Percentiles rank a stretch among this genome's conserved stretches.
Conservation (phyloP, 1,140 invertebrate species). For the Drosophila setifemur region DNA sequence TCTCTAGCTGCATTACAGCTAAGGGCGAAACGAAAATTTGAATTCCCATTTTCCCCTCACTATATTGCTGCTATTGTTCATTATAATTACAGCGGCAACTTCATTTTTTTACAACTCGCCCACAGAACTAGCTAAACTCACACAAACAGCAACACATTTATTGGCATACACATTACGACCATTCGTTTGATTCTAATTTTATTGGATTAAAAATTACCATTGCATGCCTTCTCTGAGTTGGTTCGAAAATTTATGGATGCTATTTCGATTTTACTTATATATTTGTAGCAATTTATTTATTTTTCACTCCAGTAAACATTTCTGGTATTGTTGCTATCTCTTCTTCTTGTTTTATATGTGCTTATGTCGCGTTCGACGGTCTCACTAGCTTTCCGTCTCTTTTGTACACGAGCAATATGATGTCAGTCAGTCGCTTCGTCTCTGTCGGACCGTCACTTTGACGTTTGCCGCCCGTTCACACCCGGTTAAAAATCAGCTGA, state of each 20-base stretch:
- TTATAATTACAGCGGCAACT: conserved; percentile 36
- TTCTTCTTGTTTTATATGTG: conserved; percentile 25
- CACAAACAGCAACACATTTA: conserved; percentile 5
- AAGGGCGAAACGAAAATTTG: too few species aligned
- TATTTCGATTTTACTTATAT: conserved; percentile 17
- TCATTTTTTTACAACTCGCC: conserved; percentile 22
- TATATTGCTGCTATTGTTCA: conserved; percentile 46
- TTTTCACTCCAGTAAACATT: conserved; percentile 64
- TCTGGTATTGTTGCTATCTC: conserved; percentile 57
- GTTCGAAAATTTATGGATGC: conserved; percentile 58
- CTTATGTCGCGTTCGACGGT: conserved; percentile 48
- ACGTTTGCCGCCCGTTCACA: conserved; percentile 52
- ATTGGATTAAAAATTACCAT: conserved; percentile 46
- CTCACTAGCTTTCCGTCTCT: conserved; percentile 60
- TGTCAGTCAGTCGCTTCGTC: conserved; percentile 58
- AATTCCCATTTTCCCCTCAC: too few species aligned
- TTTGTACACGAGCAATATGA: conserved; percentile 31
- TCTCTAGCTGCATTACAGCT: background rate
- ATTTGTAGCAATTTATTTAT: conserved; percentile 49
- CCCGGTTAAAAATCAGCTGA: conserved; percentile 51
- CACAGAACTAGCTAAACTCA: too few species aligned
- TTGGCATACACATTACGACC: conserved; percentile 16
- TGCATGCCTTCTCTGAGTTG: conserved; percentile 69
- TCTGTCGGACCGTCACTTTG: conserved; percentile 60
- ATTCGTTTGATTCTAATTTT: background rate